Conservation (phyloP, 53 echinoderm and acorn worm genomes). For the Stichopus horrens region DNA sequence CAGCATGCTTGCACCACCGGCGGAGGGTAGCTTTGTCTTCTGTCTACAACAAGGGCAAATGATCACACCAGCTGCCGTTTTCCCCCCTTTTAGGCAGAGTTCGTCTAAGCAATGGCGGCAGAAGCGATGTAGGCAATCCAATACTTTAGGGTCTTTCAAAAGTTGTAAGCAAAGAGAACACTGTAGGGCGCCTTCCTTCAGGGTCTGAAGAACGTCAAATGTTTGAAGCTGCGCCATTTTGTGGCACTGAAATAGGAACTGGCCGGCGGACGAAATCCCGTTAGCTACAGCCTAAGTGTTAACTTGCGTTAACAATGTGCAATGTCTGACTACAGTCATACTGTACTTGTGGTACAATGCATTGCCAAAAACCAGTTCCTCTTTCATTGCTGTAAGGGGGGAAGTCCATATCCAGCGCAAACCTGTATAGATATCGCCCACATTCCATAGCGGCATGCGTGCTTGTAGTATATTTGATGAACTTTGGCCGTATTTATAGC, state of each 20-base stretch:
- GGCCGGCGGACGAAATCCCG: too few relatives aligned
- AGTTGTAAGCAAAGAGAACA: slow-evolving; percentile 35
- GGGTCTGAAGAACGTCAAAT: neutral
- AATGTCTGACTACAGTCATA: too few relatives aligned
- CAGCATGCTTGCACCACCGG: slow-evolving; percentile 27
- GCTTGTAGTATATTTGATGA: too few relatives aligned
- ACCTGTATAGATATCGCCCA: too few relatives aligned
- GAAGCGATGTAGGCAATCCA: slow-evolving; percentile 33
- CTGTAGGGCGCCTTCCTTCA: slow-evolving; percentile 30
- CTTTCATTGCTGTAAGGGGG: too few relatives aligned
- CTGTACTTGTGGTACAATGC: too few relatives aligned
- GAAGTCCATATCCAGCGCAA: too few relatives aligned
- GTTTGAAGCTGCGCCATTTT: slow-evolving; percentile 21
- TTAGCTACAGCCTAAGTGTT: too few relatives aligned
- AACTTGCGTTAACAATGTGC: too few relatives aligned
- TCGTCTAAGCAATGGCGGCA: slow-evolving; percentile 26
- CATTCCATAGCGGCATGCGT: too few relatives aligned
- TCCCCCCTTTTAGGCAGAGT: slow-evolving; percentile 16
- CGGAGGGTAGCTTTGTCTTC: slow-evolving; percentile 1
- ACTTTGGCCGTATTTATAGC: too few relatives aligned
- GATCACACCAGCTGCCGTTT: neutral
- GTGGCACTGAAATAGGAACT: neutral
- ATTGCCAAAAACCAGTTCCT: too few relatives aligned
- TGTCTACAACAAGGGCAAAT: slow-evolving; percentile 21
- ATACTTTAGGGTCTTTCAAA: slow-evolving; percentile 9